Percentiles rank a stretch among this genome's conserved stretches.
Evolutionary conservation across 2,113 vertebrate genomes (phyloP).

Genomic region (Phoenicopterus ruber): DNA sequence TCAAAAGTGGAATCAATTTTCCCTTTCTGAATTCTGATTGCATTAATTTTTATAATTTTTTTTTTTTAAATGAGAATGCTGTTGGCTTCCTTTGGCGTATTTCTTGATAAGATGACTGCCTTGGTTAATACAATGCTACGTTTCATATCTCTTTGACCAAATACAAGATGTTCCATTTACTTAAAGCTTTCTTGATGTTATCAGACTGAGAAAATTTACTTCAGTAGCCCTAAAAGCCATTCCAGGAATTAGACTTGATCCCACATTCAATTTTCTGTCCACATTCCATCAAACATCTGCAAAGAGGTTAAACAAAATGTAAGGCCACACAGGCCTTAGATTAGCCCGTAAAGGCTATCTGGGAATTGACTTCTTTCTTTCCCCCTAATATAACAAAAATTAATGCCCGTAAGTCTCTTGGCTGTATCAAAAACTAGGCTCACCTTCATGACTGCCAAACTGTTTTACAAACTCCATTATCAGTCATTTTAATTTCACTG

Average conservation of each 20-base stretch:
- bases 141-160: constrained; percentile 4
- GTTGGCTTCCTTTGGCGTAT: neutral
- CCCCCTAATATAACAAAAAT: neutral
- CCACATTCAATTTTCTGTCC: constrained; percentile 16
- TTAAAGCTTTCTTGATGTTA: constrained; percentile 26
- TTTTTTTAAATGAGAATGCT: neutral
- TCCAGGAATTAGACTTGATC: constrained; percentile 45
- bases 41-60: fast-evolving
- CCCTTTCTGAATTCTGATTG: neutral
- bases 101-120: neutral
- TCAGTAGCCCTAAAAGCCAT: constrained; percentile 8
- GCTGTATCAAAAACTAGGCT: neutral
- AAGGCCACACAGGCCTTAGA: neutral
- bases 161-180: neutral
- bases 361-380: neutral
- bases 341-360: neutral
- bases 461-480: neutral
- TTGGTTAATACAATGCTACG: neutral
- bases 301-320: neutral
- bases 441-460: neutral
- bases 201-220: constrained; percentile 8
- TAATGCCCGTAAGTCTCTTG: neutral
- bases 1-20: neutral
- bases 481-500: constrained; percentile 30
- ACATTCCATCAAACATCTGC: neutral